Base-by-base conservation (phyloP, 2,888 invertebrate genomes). In the Ochlodes sylvanus region DNA sequence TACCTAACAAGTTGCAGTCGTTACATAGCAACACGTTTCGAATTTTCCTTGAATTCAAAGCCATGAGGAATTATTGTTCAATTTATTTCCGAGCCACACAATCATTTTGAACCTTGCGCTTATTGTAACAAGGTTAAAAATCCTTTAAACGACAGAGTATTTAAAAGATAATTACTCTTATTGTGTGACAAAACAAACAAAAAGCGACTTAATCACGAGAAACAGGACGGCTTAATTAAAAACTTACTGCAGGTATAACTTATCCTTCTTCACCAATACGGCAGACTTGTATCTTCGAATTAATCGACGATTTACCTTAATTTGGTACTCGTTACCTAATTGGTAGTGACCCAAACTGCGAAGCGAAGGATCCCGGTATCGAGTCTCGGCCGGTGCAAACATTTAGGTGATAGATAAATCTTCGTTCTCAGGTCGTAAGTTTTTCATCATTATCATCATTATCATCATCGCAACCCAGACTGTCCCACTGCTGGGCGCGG, bases 191-290 rank as follows among this genome's bases (percentile, higher is more conserved):
- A 83, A 81, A 81, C 78, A 73, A 75, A 77, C 79, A 77, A 77
- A 78, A 63, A 12, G 27, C 27, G 77, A 80, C 81, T 85, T 83
- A 86, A 84, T 84, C 80, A 82, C 77, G 72, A 75, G 74, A 75
- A 85, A 87, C 84, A 79, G 86, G 85, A 88, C 76, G 83, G 77
- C 85, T 88, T 87, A 86, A 88, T 88, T 88, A 88, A 85, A 84
- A 84, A 80, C 79, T 79, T 73, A 81, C 68, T 70, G 78, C 72
- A 73, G 72, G 80, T 78, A 80, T 85, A 80, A 78, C 83, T 82
- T 79, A 81, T 50, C 12, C 50, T 12, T 50, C 12, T 50, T 50
- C 10, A 12, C 19, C 50, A 19, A 50, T 50, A 17, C 17, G 17
- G 17, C 17, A 47, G 38, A 12, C 38, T 38, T 38, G 12, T 38